A percentile compares a stretch with the other conserved stretches of the same genome.
phyloP scores from a whole-genome alignment of 2,888 invertebrate species.

The Leucozona laternaria region DNA sequence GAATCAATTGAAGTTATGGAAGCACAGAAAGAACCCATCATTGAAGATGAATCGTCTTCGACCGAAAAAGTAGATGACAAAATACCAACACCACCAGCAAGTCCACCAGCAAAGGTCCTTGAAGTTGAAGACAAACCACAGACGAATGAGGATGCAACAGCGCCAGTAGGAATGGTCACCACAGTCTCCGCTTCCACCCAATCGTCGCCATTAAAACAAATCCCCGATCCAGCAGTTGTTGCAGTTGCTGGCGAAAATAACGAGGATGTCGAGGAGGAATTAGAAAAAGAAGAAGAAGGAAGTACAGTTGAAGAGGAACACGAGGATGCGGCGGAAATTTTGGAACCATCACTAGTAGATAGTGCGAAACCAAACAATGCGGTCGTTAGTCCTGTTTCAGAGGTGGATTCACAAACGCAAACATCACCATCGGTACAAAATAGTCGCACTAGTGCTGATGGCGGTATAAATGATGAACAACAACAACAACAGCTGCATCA shows the following conservation, averaged over 20 bases:
- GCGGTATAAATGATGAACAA: conserved; percentile 62
- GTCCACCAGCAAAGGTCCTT: conserved; percentile 47
- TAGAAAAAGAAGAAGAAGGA: conserved; percentile 54
- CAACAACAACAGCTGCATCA: conserved; percentile 77
- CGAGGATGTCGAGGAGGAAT: conserved; percentile 42
- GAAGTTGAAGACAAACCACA: conserved; percentile 46
- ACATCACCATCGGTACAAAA: conserved; percentile 79
- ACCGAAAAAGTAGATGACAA: conserved; percentile 46
- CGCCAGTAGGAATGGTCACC: conserved; percentile 3
- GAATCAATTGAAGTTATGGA: conserved; percentile 25
- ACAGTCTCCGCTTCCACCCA: conserved; percentile 49
- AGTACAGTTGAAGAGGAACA: conserved; percentile 60
- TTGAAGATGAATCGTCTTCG: conserved; percentile 49
- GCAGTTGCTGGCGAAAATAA: neutral
- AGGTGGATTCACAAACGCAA: conserved; percentile 80
- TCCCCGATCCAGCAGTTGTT: conserved; percentile 2
- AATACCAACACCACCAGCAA: conserved; percentile 22
- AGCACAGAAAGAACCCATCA: conserved; percentile 3
- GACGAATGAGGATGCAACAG: conserved; percentile 27
- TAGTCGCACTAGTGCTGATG: conserved; percentile 55
- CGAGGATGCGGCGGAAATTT: conserved; percentile 42
- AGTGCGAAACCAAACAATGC: conserved; percentile 74
- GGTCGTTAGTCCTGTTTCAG: conserved; percentile 72
- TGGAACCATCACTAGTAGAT: conserved; percentile 45
- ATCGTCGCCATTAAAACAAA: conserved; percentile 58